Evolutionary conservation across 2,797 vertebrate species (phyloP), one percentile per base, ranked within the genome.

Genomic region (Amblyraja radiata): DNA sequence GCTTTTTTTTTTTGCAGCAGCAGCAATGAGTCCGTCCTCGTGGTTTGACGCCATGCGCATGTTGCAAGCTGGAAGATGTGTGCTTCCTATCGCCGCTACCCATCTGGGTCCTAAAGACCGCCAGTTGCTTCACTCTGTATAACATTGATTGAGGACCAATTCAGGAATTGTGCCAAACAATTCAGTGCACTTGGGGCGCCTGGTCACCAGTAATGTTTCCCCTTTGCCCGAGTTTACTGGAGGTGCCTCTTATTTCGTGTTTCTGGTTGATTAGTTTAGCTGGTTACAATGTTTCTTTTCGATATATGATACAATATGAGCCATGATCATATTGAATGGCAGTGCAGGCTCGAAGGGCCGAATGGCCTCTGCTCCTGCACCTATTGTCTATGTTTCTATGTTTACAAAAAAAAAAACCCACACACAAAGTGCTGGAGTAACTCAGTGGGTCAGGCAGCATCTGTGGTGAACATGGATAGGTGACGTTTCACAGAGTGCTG

Each of bases 1-100:
- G 61, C 68, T 68, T n/a, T 88, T 0, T 88, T 0, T 54, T 88
- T 36, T 16, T 68, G 0, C 18, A 84, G 81, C 81, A 54, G 54
- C 63, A 36, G 65, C 36, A 23, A 54, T 54, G 46, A 54, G 46
- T 6, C 46, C 46, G 90, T 54, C 46, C 39, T 91, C 65, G 36
- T 36, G 39, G 90, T 91, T 91, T 91, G 90, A 36, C 90, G 71
- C 90, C 68, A 91, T 91, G 71, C 71, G 90, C 65, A 91, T 13
- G 74, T 54, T 5, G 36, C 46, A 25, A 74, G 68, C 71, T 54
- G 68, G 39, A 23, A 32, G 39, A 91, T 74, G 68, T 91, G 71
- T 74, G 23, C 36, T 3, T 74, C 39, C 25, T 74, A 68, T 91
- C 68, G 46, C 36, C 46, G 25, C 36, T 74, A 32, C 90, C 14